Base-by-base conservation (phyloP, 2,797 vertebrate genomes). In the Steatocranus sp. region DNA sequence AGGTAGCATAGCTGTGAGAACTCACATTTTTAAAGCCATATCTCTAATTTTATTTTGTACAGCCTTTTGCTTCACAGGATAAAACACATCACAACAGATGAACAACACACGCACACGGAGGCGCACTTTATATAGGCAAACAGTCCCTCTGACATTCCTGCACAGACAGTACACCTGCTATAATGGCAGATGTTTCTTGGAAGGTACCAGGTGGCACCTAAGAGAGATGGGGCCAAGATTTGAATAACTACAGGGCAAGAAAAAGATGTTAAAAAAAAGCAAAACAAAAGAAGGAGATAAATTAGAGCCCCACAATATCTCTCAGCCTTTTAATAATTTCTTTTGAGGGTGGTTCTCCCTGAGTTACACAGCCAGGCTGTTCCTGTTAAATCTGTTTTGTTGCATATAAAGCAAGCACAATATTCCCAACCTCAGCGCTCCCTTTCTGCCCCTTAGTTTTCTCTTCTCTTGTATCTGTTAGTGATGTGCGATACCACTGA, bases 131-230 rank as follows among this genome's bases (percentile, higher is more conserved):
- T 80, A 74, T 63, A 75, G 85, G 82, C 76, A 76, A 54, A 76
- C 75, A 54, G 66, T 50, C 17, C 50, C 70, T 41, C 63, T 54
- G 70, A 46, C 86, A 51, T 78, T 68, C 38, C 66, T 76, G 77
- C 83, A 43, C 81, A 80, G 46, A 58, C 73, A 20, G 61, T 75
- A 51, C 76, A 87, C 85, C 82, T 86, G 86, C 51, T 43, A 78
- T 78, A 61, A 89, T 81, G 81, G 87, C 92, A 93, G 90, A 87
- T 88, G 91, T 87, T 86, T 80, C 61, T 74, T 56, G 41, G 63
- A 76, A 85, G 83, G 76, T 84, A 75, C 75, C 84, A 88, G 92
- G 86, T 91, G 89, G 84, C 76, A 56, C 50, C 76, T 78, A 7
- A 77, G 74, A 76, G 78, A 85, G 61, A 49, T 18, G 4, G 36